Evolutionary conservation across 1,140 invertebrate genomes (phyloP), one percentile per base, ranked within the genome.

Genomic region (Danaus plexippus): DNA sequence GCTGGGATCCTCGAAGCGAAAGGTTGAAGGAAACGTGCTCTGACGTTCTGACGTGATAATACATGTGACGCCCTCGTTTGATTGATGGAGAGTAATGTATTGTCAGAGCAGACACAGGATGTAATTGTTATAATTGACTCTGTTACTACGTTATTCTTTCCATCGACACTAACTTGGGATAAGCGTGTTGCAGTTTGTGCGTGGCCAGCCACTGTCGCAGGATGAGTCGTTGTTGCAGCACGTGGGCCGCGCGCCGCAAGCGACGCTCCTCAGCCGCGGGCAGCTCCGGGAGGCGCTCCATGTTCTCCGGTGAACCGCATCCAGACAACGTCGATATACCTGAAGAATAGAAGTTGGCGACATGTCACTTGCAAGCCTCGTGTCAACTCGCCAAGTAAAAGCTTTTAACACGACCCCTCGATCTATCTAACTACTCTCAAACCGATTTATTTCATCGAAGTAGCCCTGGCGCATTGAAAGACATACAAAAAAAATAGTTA

Each of bases 281-380:
- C 64, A 95, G 80, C 88, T 94, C 92, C 15, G 93, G 93, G 64
- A 95, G 84, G 49, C 91, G 89, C 59, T 91, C 91, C 66, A 92
- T 83, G 67, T 89, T 88, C 48, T 90, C 90, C 12, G 89, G 89
- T 64, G 91, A 89, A 10, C 90, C 92, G 68, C 92, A 94, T 66
- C 92, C 93, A 13, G 93, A 92, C 57, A 95, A 81, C 61, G 92
- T 94, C 43, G 93, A 94, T 67, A 95, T 95, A 61, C 94, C 94
- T 96, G 79, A 64, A 63, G 40, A 64, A 63, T 8, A 47, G 12
- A 18, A 9, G 2, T 12, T 0, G 1, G 11, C 47, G 4, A 41
- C 1, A 45, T 11, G 8, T 18, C 12, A 22, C 13, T 11, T 9
- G 12, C 8, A 49, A 47, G 13, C 18, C 10, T 15, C 15, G 15